phyloP scores from a whole-genome alignment of 2,113 vertebrate species.

The Lophochroa leadbeateri region DNA sequence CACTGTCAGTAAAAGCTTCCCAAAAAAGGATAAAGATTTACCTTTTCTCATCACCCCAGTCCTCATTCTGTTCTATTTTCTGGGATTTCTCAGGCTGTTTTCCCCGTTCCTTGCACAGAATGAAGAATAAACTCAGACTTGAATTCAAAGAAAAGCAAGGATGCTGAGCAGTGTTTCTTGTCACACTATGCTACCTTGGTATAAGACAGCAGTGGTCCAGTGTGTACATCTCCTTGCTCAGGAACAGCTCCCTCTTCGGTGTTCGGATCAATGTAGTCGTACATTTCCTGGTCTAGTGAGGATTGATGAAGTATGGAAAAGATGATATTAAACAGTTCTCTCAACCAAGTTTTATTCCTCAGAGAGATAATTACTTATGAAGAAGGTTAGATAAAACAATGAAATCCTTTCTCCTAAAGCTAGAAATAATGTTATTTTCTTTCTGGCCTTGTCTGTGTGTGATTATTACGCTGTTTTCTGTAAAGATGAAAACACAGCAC shows the following conservation, averaged over 20 bases:
- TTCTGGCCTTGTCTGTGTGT: background rate
- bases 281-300: slow-evolving; percentile 89
- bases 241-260: slow-evolving; percentile 85
- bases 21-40: slow-evolving; percentile 41
- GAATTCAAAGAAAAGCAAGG: background rate
- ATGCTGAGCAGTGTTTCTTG: background rate
- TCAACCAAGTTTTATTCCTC: background rate
- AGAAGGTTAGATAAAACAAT: background rate
- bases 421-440: background rate
- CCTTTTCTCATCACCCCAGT: slow-evolving; percentile 88
- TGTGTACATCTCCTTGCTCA: slow-evolving; percentile 84
- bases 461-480: background rate
- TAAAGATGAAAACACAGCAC: background rate
- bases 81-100: slow-evolving; percentile 87
- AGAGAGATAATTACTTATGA: background rate
- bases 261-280: slow-evolving; percentile 91
- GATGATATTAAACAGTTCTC: background rate
- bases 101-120: slow-evolving; percentile 80
- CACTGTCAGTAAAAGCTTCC: background rate
- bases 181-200: slow-evolving; percentile 83
- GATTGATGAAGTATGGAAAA: slow-evolving; percentile 44
- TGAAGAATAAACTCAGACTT: background rate
- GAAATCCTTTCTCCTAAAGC: background rate
- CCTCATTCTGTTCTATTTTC: slow-evolving; percentile 84
- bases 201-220: slow-evolving; percentile 81